A percentile compares a stretch with the other conserved stretches of the same genome.
Conservation (phyloP, 1,140 invertebrate species). For the Drosophila nannoptera region DNA sequence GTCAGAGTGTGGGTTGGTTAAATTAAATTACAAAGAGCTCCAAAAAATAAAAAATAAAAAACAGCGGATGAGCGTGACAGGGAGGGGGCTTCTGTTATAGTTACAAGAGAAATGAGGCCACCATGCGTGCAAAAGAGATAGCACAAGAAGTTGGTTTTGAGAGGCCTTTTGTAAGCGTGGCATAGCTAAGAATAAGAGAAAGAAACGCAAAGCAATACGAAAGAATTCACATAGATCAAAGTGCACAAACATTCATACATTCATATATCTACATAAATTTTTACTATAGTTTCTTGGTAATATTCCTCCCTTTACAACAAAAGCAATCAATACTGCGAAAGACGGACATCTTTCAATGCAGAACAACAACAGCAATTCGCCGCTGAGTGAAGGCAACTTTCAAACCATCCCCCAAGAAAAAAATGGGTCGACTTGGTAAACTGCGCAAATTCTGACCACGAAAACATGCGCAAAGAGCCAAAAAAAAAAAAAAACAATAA, state of each 20-base stretch:
- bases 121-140: constrained; percentile 9
- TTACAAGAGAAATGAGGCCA: constrained; percentile 35
- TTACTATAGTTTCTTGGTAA: not conserved
- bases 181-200: not conserved
- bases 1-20: constrained; percentile 32
- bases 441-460: constrained; percentile 60
- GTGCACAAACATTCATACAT: not conserved
- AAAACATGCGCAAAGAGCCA: constrained; percentile 58
- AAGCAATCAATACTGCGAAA: constrained; percentile 33
- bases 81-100: constrained; percentile 18
- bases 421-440: constrained; percentile 21
- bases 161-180: constrained; percentile 18
- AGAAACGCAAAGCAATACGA: not conserved
- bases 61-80: constrained; percentile 8
- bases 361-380: constrained; percentile 13
- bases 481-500: constrained; percentile 38
- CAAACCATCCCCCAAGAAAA: constrained; percentile 26
- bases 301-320: not conserved
- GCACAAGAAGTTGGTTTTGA: constrained; percentile 18
- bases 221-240: not conserved
- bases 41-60: not conserved
- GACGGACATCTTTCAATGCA: constrained; percentile 31
- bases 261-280: not conserved
- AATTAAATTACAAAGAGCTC: constrained; percentile 52
- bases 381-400: constrained; percentile 27